Conservation (phyloP, 2,113 vertebrate genomes). For the Hippocampus guttulatus region DNA sequence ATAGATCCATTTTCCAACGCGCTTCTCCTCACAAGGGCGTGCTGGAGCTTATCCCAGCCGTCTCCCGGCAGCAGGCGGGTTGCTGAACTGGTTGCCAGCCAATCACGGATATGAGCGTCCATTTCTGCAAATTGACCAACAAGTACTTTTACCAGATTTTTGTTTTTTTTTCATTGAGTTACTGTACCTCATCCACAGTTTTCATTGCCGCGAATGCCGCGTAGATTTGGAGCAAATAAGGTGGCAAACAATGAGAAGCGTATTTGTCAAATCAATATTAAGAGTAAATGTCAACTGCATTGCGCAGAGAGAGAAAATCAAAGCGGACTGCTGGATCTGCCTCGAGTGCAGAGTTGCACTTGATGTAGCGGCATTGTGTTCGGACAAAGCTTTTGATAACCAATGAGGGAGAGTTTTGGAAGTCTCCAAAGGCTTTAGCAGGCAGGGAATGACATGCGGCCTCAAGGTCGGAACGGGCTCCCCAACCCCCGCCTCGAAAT, state of each 20-base stretch:
- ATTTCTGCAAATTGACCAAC: neutral
- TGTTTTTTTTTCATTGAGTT: neutral
- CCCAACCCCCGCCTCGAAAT: constrained; percentile 50
- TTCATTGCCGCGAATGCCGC: neutral
- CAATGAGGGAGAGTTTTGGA: constrained; percentile 21
- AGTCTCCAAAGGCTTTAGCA: constrained; percentile 33
- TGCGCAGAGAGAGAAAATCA: neutral
- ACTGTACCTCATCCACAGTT: neutral
- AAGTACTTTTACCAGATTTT: neutral
- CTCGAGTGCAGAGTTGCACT: neutral
- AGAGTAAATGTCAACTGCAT: neutral
- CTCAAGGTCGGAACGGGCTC: constrained; percentile 74
- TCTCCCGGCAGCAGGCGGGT: too few relatives aligned
- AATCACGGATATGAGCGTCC: too few relatives aligned
- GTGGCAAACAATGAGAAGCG: neutral
- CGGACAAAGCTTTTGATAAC: constrained; percentile 28
- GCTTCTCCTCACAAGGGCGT: too few relatives aligned
- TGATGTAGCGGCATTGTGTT: constrained; percentile 12
- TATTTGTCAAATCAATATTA: neutral
- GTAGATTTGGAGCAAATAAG: neutral
- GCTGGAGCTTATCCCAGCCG: too few relatives aligned
- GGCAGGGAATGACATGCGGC: constrained; percentile 62
- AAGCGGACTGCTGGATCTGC: neutral
- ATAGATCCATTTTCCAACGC: too few relatives aligned
- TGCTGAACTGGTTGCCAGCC: too few relatives aligned